Evolutionary conservation across 2,888 invertebrate species (phyloP), one percentile per base, ranked within the genome.

Genomic region (Sisyra nigra): DNA sequence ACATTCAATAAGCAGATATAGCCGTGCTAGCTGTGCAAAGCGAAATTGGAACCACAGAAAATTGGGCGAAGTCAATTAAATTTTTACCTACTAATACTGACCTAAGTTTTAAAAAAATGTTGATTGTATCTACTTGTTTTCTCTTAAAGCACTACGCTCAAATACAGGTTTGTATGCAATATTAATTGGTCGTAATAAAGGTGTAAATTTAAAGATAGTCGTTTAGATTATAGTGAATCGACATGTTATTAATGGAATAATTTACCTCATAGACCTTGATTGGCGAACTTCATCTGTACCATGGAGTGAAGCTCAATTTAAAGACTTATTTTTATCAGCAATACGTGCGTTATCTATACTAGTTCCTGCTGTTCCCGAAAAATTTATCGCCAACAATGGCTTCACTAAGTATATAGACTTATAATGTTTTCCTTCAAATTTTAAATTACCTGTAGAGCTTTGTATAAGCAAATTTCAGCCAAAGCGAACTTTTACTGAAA

Each of bases 21-120:
- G 50, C 53, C 9, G 14, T 52, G 14, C 49, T 61, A 15, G 50
- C 55, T 29, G 45, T 51, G 1, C 52, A 51, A 8, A 50, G 54
- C 7, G 58, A 59, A 48, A 41, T 51, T 14, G 52, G 50, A 10
- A 46, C 45, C 3, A 47, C 46, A 2, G 49, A 48, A 10, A 54
- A 57, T 3, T 60, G 61, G 56, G 49, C 55, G 2, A 45, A 54
- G 13, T 17, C 44, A 10, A 45, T 56, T 2, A 45, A 41, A 15
- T 53, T 59, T 40, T 50, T 50, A 5, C 40, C 49, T 2, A 53
- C 46, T 5, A 50, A 50, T 9, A 50, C 53, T 10, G 57, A 61
- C 46, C 47, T 59, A 11, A 45, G 50, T n/a, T 62, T 63, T 36
- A 58, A 57, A 45, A 60, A 58, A 46, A 54, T 51, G 17, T 41